Base-by-base conservation (phyloP, 2,888 invertebrate genomes). In the Fragum sueziense region DNA sequence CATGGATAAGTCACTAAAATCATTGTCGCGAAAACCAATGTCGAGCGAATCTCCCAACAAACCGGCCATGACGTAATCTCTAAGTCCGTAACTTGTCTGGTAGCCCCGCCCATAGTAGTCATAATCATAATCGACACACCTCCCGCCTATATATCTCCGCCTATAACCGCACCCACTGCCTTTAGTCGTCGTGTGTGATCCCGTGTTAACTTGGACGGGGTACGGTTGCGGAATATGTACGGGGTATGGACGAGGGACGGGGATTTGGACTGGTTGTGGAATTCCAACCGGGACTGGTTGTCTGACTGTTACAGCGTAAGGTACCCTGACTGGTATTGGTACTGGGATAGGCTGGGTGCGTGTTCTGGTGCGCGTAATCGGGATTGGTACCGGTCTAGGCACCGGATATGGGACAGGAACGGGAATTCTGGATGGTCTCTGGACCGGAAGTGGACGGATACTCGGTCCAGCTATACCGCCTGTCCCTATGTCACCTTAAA, bases 241-340 rank as follows among this genome's bases (percentile, higher is more conserved):
- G 27, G 78, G 82, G 29, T 82, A 82, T 27, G 82, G 82, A 52
- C 68, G 34, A 3, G 78, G 82, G 14, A 82, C 76, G 7, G 47
- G 67, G 1, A 82, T 54, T 14, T 73, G 65, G n/a, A 79, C 67
- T 14, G 82, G 82, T 22, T 79, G 76, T 11, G 82, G 82, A 29
- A 82, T 70, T 52, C 65, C 25, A 0, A 76, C 65, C 0, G 76
- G 76, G 4, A 70, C 54, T 17, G 76, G 76, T 29, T 70, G 70
- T 0, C 67, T 70, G 0, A 82, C 76, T 7, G 75, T 62, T 0
- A 81, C 72, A 1, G 81, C 75, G 20, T 78, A 72, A n/a, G 81
- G 81, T 41, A 81, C 52, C 29, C 75, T 70, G 17, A 81, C 81
- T 20, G 81, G 81, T 59, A 73, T 72, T 1, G 81, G 81, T 0